These are phyloP conservation scores for Lepilemur septentrionalis DNA, from an alignment of 2,797 vertebrate species.

Conservation along the genomic window DNA sequence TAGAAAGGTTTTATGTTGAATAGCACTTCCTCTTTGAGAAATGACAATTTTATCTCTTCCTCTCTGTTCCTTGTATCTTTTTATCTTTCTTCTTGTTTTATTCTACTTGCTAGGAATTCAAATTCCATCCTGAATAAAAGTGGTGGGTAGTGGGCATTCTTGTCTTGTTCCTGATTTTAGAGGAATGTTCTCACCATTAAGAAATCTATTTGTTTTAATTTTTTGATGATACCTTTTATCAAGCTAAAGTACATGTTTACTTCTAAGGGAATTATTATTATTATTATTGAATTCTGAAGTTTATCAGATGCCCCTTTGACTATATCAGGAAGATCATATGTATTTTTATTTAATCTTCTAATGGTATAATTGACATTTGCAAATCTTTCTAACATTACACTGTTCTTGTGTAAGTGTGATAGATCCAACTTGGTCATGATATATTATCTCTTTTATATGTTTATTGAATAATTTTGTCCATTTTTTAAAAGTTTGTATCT, in stretches of 20 bases:
- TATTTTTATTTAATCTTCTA: not conserved
- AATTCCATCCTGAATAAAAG: slow-evolving; percentile 5
- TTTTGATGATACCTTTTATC: not conserved
- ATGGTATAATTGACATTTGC: not conserved
- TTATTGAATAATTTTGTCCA: slow-evolving; percentile 11
- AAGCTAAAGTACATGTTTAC: not conserved
- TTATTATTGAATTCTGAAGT: not conserved
- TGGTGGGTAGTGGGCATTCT: not conserved
- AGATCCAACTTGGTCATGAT: not conserved
- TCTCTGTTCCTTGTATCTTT: not conserved
- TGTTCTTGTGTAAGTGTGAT: not conserved
- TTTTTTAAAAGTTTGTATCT: not conserved
- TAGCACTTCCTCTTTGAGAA: not conserved
- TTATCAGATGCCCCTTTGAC: not conserved
- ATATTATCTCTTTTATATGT: not conserved
- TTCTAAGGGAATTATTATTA: not conserved
- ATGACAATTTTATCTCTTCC: not conserved
- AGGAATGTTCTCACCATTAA: not conserved
- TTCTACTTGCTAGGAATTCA: not conserved
- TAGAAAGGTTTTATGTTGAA: not conserved
- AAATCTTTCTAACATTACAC: not conserved
- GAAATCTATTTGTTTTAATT: not conserved
- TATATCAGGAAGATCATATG: not conserved
- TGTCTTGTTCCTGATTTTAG: not conserved
- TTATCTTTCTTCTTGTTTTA: not conserved